Evolutionary conservation across 2,888 invertebrate genomes (phyloP), one percentile per base, ranked within the genome.

Genomic region (Allolobophora icterica): DNA sequence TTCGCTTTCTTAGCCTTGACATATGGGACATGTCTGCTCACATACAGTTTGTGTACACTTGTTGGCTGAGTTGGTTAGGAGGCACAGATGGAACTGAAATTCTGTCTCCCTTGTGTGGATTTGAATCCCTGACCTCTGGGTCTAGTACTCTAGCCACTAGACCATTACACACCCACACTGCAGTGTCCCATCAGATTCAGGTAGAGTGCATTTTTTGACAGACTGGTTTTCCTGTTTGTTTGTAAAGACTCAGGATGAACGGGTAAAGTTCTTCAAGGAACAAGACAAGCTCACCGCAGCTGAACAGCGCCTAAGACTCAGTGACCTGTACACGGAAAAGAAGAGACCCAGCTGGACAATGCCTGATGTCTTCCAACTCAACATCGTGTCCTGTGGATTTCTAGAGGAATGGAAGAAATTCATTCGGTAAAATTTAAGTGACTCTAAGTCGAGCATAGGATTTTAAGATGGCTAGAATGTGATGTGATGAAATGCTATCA

Each of bases 311-410:
- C 93, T 94, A 58, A 93, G 93, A 4, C 93, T 96, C 24, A 90
- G 91, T 30, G 95, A 96, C 92, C 94, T 96, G 19, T 95, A 95
- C 91, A 93, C 94, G 84, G 94, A 94, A 90, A 94, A 94, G 91
- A 95, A 95, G 92, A 93, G 96, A 24, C 95, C 95, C 40, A 92
- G 92, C 24, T 92, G 91, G 89, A 40, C 33, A 21, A 30, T 35
- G 2, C 35, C 33, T 34, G 38, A 52, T 33, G 71, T 58, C 45
- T 0, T 71, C 34, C 38, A 35, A 58, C 33, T 90, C 45, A 58
- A 38, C 71, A 34, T 90, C 33, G 17, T 35, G 0, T 34, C 42
- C 3, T 17, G 52, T n/a, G 38, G 84, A 34, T 52, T 90, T 38
- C 19, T 90, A 8, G 34, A 52, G 34, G 40, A 38, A 21, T 84